Evolutionary conservation across 92 coral and sea anemone species (phyloP).

Genomic region (Epizoanthus illoricatus): DNA sequence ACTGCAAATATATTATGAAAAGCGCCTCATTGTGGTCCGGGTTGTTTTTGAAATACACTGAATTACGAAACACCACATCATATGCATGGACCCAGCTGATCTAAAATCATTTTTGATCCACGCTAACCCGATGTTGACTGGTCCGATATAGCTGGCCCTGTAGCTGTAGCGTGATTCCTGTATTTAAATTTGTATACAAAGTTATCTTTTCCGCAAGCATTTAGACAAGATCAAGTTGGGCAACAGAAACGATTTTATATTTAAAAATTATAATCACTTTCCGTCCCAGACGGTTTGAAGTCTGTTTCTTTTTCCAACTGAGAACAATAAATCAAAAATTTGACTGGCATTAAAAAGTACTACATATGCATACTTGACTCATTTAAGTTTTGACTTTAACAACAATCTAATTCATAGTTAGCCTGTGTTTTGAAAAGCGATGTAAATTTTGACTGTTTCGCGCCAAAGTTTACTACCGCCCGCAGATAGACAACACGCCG

Average conservation of each 20-base stretch:
- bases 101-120: conserved; percentile 7
- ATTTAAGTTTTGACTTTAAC: conserved; percentile 27
- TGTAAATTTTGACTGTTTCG: conserved; percentile 34
- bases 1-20: conserved; percentile 5
- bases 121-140: not conserved
- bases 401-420: conserved; percentile 9
- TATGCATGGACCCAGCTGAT: not conserved
- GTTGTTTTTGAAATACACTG: conserved; percentile 14
- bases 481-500: conserved; percentile 22
- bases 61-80: conserved; percentile 8
- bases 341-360: not conserved
- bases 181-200: conserved; percentile 28
- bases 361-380: not conserved
- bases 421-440: conserved; percentile 32
- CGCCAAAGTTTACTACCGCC: conserved; percentile 44
- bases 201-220: conserved; percentile 19
- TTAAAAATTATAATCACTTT: conserved; percentile 41
- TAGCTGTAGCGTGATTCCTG: not conserved
- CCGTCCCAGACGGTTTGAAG: conserved; percentile 31
- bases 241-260: conserved; percentile 28
- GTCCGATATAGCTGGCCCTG: not conserved
- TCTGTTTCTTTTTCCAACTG: conserved; percentile 4
- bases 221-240: conserved; percentile 1
- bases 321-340: conserved; percentile 7
- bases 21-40: not conserved